Percentiles rank a stretch among this genome's conserved stretches.
These are phyloP conservation scores for Pygoscelis antarcticus DNA, from an alignment of 2,113 vertebrate genomes.

Conservation along the genomic window DNA sequence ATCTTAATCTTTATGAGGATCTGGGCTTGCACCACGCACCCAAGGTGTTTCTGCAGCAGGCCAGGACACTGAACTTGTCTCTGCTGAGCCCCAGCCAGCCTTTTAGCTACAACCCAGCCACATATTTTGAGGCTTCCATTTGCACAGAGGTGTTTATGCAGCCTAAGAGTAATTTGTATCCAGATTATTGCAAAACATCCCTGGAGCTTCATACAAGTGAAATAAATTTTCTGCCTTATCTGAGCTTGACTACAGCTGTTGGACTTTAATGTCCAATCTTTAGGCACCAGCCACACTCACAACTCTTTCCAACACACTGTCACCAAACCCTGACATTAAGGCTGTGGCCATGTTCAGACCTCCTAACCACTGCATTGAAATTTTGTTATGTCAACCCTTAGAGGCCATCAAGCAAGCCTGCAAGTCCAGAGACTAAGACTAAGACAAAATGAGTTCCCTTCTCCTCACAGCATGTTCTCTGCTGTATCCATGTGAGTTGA, in stretches of 20 bases:
- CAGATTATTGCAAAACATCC: constrained; percentile 5
- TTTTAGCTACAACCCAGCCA: background rate
- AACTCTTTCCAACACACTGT: background rate
- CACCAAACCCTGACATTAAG: background rate
- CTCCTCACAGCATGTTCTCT: background rate
- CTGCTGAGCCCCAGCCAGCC: background rate
- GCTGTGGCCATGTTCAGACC: background rate
- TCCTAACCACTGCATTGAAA: background rate
- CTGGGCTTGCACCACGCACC: background rate
- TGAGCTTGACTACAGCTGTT: background rate
- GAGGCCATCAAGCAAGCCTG: background rate
- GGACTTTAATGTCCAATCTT: background rate
- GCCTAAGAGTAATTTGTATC: constrained; percentile 22
- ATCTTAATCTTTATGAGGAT: constrained; percentile 13
- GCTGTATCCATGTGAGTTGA: background rate
- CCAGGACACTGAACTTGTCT: background rate
- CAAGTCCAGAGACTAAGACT: background rate
- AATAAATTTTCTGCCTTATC: background rate
- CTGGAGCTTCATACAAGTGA: background rate
- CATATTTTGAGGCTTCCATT: background rate
- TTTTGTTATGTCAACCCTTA: background rate
- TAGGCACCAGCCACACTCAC: background rate
- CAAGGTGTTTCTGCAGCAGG: background rate
- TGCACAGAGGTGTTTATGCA: background rate
- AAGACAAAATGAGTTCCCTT: background rate